Evolutionary conservation across 2,113 vertebrate genomes (phyloP), one percentile per base, ranked within the genome.

Genomic region (Nesogale talazaci): DNA sequence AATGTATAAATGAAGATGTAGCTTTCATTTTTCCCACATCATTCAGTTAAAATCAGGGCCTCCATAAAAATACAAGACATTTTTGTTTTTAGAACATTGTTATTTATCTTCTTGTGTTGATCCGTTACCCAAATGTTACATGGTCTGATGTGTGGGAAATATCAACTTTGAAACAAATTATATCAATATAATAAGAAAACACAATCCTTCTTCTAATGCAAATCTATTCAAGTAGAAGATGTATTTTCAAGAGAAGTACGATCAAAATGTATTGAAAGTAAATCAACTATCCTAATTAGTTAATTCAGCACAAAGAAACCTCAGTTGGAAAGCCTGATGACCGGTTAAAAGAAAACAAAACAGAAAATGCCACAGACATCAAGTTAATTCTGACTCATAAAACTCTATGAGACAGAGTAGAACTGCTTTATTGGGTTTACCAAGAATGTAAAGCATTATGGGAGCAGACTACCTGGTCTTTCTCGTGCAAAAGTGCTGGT

Each of bases 101-200:
- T 40, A 36, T 74, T 34, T 92, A 52, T 84, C 23, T 92, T 29
- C 34, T 86, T 81, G 5, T 12, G 40, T 76, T 31, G 2, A 92
- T 88, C 34, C 2, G 17, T 86, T 69, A 23, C 3, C 25, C 69
- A 63, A 5, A 84, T 36, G 29, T 46, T 79, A 63, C 83, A 56
- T 22, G 20, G 20, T 80, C 29, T 92, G 6, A 78, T 74, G 46
- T 70, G 75, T 61, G 40, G 16, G 2, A 52, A 69, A 34, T n/a
- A 69, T 52, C 10, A 88, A 42, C 61, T 93, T 87, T 86, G 20
- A 80, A 75, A 10, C 91, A 86, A 89, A 88, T 78, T 88, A 82
- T 46, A 3, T 34, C 86, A 6, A 11, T n/a, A 70, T 25, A 61
- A 52, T 78, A 27, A 86, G 14, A 23, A 94, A 88, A 52, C 46